Base-by-base conservation (phyloP, 2,797 vertebrate genomes). In the Liasis olivaceus region DNA sequence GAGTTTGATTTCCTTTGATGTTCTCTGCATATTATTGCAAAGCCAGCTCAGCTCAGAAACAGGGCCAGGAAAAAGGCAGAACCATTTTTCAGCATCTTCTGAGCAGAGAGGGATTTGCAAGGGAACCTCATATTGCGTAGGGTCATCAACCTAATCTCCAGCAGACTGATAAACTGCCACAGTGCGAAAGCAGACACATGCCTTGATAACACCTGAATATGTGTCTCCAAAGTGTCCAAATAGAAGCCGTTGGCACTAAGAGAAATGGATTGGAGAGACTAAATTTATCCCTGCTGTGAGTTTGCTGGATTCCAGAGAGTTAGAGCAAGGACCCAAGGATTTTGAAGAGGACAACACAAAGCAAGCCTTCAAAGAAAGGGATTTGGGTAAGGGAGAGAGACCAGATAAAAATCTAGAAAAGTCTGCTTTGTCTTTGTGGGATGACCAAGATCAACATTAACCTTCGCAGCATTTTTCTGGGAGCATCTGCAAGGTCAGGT, bases 1-100 rank as follows among this genome's bases (percentile, higher is more conserved):
- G 96, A 93, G 88, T 93, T 97, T 96, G 96, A 96, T 97, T 97
- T 94, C 90, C 93, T 97, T 97, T 96, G 90, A 94, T 96, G 66
- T 60, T 95, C 92, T 94, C 84, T 56, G 89, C 91, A 88, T 93
- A 92, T 95, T 95, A 94, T 90, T 94, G 94, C 94, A 95, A 96
- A 96, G 94, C 95, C 94, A 93, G 94, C 94, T 96, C 94, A 92
- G 92, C 86, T 91, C 84, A 81, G 93, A 95, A 96, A 94, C n/a
- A 5, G 84, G 5, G 54, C 63, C 59, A 88, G 54, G 58, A n/a
- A 91, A 93, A 91, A 93, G 87, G 88, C 36, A 89, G 7, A 88
- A 81, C 0, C 93, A 94, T 94, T 95, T 42, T 92, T 93, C 91
- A 93, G 28, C 69, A 91, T 95, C 93, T 95, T 94, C 94, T 94